Conservation (phyloP, 2,113 vertebrate genomes). For the Acanthisitta chloris region DNA sequence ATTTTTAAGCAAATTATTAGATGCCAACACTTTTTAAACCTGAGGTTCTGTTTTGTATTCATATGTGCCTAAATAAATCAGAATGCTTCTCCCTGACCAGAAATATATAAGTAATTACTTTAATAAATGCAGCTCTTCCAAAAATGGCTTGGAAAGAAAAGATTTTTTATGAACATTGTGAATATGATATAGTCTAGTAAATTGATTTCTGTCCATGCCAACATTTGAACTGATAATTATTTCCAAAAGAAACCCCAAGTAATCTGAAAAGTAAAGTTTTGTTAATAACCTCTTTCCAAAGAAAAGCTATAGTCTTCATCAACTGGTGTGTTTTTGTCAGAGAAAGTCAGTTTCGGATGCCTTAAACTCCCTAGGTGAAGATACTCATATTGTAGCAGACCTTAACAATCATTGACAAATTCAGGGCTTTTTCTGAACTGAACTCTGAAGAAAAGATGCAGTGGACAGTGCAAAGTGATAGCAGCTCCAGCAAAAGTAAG, state of each 20-base stretch:
- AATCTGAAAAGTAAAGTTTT: neutral
- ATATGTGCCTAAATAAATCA: neutral
- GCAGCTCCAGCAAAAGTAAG: neutral
- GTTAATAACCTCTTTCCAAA: neutral
- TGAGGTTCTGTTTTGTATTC: neutral
- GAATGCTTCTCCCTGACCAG: neutral
- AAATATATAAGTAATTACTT: neutral
- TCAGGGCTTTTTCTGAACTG: neutral
- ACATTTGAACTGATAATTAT: neutral
- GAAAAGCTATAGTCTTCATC: neutral
- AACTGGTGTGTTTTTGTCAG: neutral
- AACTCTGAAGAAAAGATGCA: neutral
- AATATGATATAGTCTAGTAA: neutral
- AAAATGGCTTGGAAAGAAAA: neutral
- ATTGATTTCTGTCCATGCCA: neutral
- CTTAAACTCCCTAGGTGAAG: neutral
- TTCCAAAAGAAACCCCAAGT: neutral
- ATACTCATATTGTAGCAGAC: neutral
- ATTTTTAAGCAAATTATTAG: neutral
- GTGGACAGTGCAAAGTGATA: neutral
- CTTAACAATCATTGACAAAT: neutral
- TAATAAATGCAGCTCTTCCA: neutral
- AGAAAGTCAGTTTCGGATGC: neutral
- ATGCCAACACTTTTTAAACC: neutral
- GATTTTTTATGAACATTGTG: neutral